Conservation (phyloP, 2,888 invertebrate genomes). For the Drosophila ezoana region DNA sequence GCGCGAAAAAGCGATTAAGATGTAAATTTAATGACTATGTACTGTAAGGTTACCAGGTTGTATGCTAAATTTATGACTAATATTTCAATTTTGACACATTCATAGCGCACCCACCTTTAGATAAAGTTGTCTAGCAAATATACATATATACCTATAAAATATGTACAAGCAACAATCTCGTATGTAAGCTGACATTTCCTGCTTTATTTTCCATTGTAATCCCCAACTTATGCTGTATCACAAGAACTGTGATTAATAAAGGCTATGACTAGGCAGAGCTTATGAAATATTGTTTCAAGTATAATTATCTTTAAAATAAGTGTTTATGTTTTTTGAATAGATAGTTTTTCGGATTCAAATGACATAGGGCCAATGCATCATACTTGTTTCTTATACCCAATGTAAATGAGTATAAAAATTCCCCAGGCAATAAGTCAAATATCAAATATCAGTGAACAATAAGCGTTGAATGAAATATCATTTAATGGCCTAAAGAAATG, state of each 20-base stretch:
- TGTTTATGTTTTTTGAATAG: background rate
- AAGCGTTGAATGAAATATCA: constrained; percentile 23
- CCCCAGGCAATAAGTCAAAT: constrained; percentile 5
- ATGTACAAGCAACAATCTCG: background rate
- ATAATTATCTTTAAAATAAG: background rate
- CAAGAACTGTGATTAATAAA: constrained; percentile 1
- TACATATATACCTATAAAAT: background rate
- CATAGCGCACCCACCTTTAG: constrained; percentile 25
- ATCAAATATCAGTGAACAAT: constrained; percentile 2
- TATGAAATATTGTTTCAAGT: background rate
- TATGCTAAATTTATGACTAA: constrained; percentile 61
- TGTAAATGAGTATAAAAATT: background rate
- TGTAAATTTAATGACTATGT: constrained; percentile 73
- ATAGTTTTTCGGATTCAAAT: background rate
- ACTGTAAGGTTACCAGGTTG: constrained; percentile 32
- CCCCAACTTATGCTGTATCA: background rate
- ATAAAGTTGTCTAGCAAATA: constrained; percentile 1
- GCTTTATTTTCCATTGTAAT: constrained; percentile 9
- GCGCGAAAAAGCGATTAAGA: constrained; percentile 66
- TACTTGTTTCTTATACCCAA: background rate
- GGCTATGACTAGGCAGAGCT: constrained; percentile 25
- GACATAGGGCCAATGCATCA: background rate
- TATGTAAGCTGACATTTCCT: constrained; percentile 41
- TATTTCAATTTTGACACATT: constrained; percentile 54
- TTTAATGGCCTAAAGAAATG: constrained; percentile 13